Percentiles rank a stretch among this genome's conserved stretches.
These are phyloP conservation scores for Myotis pilosus DNA, from an alignment of 2,797 vertebrate species.

Conservation along the genomic window DNA sequence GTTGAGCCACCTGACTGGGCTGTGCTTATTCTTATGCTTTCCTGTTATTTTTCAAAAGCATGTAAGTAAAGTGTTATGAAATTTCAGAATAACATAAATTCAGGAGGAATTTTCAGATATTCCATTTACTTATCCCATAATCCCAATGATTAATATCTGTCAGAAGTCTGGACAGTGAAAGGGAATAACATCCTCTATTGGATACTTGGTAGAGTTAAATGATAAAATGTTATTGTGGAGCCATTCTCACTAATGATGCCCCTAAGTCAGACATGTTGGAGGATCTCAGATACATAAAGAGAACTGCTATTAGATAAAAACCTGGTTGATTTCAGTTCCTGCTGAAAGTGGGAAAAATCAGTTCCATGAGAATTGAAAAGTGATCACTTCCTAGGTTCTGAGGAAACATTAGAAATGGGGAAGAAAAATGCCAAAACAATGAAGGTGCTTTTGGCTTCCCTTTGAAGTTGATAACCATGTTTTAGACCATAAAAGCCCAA, in stretches of 20 bases:
- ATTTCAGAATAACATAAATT: constrained; percentile 3
- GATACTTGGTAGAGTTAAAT: not conserved
- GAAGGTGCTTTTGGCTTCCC: not conserved
- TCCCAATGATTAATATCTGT: not conserved
- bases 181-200: not conserved
- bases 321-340: not conserved
- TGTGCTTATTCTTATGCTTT: not conserved
- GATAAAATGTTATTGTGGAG: not conserved
- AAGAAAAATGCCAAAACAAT: not conserved
- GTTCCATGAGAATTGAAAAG: constrained; percentile 9
- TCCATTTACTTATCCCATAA: not conserved
- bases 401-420: not conserved
- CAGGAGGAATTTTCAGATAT: not conserved
- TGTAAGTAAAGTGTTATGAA: not conserved
- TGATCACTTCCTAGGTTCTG: not conserved
- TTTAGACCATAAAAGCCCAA: not conserved
- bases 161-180: not conserved
- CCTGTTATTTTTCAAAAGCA: constrained; percentile 36
- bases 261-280: not conserved
- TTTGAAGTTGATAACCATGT: not conserved
- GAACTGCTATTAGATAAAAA: not conserved
- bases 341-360: not conserved
- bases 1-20: not conserved
- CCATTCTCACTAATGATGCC: not conserved
- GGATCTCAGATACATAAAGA: not conserved